Base-by-base conservation (phyloP, 2,888 invertebrate genomes). In the Nomada fabriciana region DNA sequence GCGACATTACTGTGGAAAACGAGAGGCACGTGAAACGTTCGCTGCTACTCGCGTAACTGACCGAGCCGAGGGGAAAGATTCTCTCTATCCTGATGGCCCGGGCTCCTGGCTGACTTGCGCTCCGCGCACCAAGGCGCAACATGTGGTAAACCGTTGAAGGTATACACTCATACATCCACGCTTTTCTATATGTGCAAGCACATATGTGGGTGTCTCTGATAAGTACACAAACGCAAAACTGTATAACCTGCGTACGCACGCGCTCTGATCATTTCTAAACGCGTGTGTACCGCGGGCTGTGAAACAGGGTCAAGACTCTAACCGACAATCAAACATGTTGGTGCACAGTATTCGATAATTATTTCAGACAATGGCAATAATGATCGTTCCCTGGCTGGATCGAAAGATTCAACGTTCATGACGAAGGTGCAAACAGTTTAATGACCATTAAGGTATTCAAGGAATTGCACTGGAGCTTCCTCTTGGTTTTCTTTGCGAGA, bases 31-130 rank as follows among this genome's bases (percentile, higher is more conserved):
- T 89, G 91, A 80, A 88, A 86, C 86, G 90, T 86, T 83, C 89
- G 91, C 86, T 90, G 90, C 90, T 89, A 89, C 89, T 88, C 93
- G 92, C 92, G 91, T 88, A 90, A 92, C 92, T 92, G 89, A 90
- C 86, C 90, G 83, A 90, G 84, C 84, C 85, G 79, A 86, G 90
- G 90, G 90, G 86, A 85, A 87, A 87, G 86, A 79, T 84, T 86
- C 85, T 84, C 85, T 88, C 89, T 91, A 87, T 92, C 90, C 90
- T 91, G 91, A 90, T 91, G 92, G 93, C 93, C 93, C 93, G 93
- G 93, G 93, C 92, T 91, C 90, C 91, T 90, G 90, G 90, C 91
- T 90, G 93, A 92, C 93, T 92, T 93, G 93, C 93, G 93, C 93
- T 90, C 91, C 91, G 90, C 90, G 91, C 78, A 89, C 86, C 91